These are phyloP conservation scores for Orchestes rusci DNA, from an alignment of 2,888 invertebrate genomes.

Conservation along the genomic window DNA sequence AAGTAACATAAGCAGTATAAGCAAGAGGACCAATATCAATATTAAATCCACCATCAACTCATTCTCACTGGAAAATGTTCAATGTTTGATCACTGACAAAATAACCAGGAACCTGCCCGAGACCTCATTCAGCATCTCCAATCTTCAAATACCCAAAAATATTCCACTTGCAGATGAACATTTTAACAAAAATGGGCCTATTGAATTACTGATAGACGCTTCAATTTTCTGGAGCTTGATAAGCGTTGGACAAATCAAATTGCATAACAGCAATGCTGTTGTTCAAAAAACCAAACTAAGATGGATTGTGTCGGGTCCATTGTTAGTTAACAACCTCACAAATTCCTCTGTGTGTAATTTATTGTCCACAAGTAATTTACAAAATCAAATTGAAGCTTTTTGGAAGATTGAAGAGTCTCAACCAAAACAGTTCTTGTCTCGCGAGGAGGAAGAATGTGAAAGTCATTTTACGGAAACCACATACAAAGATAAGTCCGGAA, in stretches of 20 bases:
- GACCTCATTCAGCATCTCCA: background rate
- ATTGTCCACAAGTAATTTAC: background rate
- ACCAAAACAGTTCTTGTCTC: background rate
- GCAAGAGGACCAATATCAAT: constrained; percentile 1
- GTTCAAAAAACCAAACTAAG: constrained; percentile 9
- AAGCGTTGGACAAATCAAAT: constrained; percentile 6
- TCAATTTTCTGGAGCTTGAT: constrained; percentile 13
- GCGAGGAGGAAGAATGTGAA: background rate
- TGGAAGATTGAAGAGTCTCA: constrained; percentile 1
- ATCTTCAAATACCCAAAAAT: constrained; percentile 4
- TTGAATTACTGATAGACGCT: constrained; percentile 17
- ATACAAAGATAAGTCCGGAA: background rate
- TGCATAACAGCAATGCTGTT: background rate
- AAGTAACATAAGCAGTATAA: background rate
- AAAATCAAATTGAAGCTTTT: constrained; percentile 1
- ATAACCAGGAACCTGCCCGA: constrained; percentile 3
- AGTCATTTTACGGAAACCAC: background rate
- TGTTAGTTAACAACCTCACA: background rate
- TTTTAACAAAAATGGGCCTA: constrained; percentile 3
- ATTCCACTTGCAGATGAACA: constrained; percentile 2
- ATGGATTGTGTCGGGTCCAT: constrained; percentile 7
- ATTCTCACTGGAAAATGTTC: constrained; percentile 1
- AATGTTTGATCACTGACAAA: constrained; percentile 4
- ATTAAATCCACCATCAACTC: constrained; percentile 2
- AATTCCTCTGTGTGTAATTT: constrained; percentile 1